Conservation (phyloP, 35 echinoderm and acorn worm genomes). For the Apostichopus parvimensis region DNA sequence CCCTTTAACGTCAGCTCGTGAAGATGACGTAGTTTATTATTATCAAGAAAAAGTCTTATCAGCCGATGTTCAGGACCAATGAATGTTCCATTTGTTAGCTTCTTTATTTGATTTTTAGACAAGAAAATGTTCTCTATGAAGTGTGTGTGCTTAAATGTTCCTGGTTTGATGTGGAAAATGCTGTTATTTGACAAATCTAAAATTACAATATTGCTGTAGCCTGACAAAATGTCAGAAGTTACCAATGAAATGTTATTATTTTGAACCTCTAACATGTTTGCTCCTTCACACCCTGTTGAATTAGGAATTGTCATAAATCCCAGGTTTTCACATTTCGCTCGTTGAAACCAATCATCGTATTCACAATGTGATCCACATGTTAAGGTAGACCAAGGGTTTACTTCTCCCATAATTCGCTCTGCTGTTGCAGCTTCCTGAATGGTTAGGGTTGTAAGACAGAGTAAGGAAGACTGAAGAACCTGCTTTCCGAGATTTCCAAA, state of each 20-base stretch:
- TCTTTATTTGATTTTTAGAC: not conserved
- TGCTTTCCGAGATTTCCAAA: no score
- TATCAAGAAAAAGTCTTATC: not conserved
- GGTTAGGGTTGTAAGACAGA: no score
- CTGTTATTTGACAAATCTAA: not conserved
- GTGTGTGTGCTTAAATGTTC: not conserved
- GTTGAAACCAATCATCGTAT: not conserved
- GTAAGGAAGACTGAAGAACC: no score
- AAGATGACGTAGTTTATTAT: not conserved
- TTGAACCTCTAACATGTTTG: no score
- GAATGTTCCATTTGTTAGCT: not conserved
- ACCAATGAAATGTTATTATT: no score
- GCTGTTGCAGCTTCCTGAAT: no score
- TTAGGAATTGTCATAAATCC: no score
- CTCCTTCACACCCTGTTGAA: no score
- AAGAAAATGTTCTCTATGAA: not conserved
- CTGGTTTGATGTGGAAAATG: not conserved
- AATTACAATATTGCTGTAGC: not conserved
- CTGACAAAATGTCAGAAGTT: not conserved
- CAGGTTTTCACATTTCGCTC: not conserved
- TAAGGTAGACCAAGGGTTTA: no score
- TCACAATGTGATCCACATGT: not conserved
- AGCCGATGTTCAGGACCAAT: not conserved
- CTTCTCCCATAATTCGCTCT: no score
- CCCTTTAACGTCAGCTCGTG: not conserved